phyloP scores from a whole-genome alignment of 2,113 vertebrate genomes.

The Tachycineta bicolor region DNA sequence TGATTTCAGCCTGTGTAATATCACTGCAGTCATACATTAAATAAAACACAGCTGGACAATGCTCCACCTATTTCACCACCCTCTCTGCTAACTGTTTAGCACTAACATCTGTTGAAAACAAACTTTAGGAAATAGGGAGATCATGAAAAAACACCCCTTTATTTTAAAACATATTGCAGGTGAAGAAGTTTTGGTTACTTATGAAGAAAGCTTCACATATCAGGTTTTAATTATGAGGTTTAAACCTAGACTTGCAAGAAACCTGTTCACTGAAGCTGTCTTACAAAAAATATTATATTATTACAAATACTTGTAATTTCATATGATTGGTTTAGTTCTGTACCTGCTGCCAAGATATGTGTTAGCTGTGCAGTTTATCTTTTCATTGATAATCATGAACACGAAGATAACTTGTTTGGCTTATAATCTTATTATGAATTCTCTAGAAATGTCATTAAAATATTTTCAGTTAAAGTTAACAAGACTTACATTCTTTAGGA shows the following conservation, averaged over 20 bases:
- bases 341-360: background rate
- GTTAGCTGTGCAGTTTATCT: background rate
- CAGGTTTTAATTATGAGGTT: background rate
- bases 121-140: background rate
- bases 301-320: background rate
- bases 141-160: background rate
- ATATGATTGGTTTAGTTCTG: background rate
- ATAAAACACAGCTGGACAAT: constrained; percentile 63
- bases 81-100: constrained; percentile 56
- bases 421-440: background rate
- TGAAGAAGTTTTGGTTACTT: background rate
- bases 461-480: background rate
- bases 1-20: constrained; percentile 63
- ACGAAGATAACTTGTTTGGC: background rate
- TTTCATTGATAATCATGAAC: background rate
- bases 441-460: background rate
- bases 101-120: constrained; percentile 53
- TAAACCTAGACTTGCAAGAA: background rate
- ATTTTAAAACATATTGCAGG: background rate
- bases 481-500: background rate
- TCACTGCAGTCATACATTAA: constrained; percentile 58
- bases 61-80: constrained; percentile 59
- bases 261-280: background rate
- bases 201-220: background rate
- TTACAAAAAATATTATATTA: background rate